phyloP scores from a whole-genome alignment of 2,113 vertebrate genomes.

The Camelus bactrianus region DNA sequence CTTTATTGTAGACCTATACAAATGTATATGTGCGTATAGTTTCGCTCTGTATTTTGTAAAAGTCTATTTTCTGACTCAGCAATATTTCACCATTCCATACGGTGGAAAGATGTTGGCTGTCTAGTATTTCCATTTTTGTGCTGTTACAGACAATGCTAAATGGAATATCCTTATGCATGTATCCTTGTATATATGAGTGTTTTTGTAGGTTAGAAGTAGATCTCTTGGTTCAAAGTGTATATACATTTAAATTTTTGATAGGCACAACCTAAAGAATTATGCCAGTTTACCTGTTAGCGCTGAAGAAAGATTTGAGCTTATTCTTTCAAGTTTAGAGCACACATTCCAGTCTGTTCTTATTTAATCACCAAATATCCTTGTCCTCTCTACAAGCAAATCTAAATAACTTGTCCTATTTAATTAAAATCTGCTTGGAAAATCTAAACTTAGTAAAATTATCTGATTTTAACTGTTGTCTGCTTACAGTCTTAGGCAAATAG shows the following conservation, averaged over 20 bases:
- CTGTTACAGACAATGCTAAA: background rate
- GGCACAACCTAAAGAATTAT: background rate
- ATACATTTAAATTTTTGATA: background rate
- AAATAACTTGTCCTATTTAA: background rate
- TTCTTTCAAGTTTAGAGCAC: slow-evolving; percentile 36
- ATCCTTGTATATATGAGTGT: background rate
- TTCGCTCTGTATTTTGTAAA: background rate
- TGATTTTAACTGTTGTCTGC: background rate
- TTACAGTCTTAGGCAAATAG: background rate
- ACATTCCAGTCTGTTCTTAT: slow-evolving; percentile 1
- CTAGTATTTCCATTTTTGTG: background rate
- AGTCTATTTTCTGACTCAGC: background rate
- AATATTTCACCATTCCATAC: background rate
- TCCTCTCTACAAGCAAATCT: background rate
- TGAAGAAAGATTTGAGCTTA: slow-evolving; percentile 30
- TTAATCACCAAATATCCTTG: background rate
- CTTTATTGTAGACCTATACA: background rate
- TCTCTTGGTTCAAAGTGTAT: background rate
- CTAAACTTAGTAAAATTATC: slow-evolving; percentile 45
- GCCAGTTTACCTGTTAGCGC: background rate
- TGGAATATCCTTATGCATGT: background rate
- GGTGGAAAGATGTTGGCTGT: background rate
- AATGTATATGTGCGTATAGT: background rate
- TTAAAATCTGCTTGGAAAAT: background rate
- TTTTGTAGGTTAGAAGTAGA: background rate